Base-by-base conservation (phyloP, 2,888 invertebrate genomes). In the Entomobrya multifasciata region DNA sequence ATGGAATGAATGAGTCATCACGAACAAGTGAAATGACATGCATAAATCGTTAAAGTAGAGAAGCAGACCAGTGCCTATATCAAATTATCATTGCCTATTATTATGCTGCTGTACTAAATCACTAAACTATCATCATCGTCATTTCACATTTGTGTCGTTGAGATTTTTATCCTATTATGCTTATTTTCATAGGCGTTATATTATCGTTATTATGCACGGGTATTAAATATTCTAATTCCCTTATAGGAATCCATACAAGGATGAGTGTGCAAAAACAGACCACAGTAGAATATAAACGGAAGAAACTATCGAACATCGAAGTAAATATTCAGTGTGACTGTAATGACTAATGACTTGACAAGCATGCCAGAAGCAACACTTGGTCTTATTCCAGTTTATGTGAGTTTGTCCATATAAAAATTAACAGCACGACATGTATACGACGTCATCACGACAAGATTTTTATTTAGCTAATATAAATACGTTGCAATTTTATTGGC, bases 1-100 rank as follows among this genome's bases (percentile, higher is more conserved):
- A 15, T 49, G 49, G 52, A 65, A 13, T 2, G 74, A 22, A 76
- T 76, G 76, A 76, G 57, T 76, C 76, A 76, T 76, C 76, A 76
- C 41, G 36, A 57, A n/a, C 3, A 55, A n/a, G 36, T 55, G 36
- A 36, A 36, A 17, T 76, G 57, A 41, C 41, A 57, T 55, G 20
- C 36, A 41, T 36, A 36, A 30, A 10, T 30, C 5, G 25, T 27
- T 74, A 17, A 74, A 17, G 30, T 2, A 70, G 20, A 47, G 36
- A 47, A 11, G 4, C 15, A 60, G 15, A 10, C 41, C 36, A 20
- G 10, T 76, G 20, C 20, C 55, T 13, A n/a, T n/a, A 76, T 76
- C 57, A 76, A 52, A 74, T 76, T 57, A 57, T 27, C 27, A 52
- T 57, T 11, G 4, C 11, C 36, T 36, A 36, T 8, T 8, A 36